phyloP scores from a whole-genome alignment of 2,888 invertebrate genomes.

The Torymus texanus region DNA sequence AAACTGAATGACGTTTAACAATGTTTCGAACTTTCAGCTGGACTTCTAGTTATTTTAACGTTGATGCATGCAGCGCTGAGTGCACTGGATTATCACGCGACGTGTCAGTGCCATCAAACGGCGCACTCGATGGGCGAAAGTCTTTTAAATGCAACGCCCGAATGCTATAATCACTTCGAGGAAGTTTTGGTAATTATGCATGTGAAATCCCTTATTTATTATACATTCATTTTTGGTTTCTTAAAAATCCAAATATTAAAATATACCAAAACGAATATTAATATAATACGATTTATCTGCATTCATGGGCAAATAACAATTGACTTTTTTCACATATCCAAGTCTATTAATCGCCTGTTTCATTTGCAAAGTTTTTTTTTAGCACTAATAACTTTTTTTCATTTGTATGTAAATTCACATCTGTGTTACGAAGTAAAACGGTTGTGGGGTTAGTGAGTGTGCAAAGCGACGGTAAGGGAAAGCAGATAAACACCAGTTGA shows the following conservation, averaged over 20 bases:
- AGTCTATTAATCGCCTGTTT: too few species aligned
- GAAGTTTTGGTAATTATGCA: conserved; percentile 66
- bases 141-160: conserved; percentile 66
- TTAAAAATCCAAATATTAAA: too few species aligned
- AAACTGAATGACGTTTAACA: too few species aligned
- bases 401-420: too few species aligned
- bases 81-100: conserved; percentile 61
- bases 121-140: conserved; percentile 69
- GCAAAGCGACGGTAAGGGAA: too few species aligned
- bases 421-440: too few species aligned
- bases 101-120: conserved; percentile 59
- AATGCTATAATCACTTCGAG: conserved; percentile 69
- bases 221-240: too few species aligned
- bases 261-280: not conserved
- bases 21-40: conserved; percentile 61
- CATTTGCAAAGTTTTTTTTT: too few species aligned
- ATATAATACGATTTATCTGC: not conserved
- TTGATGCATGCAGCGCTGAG: conserved; percentile 66
- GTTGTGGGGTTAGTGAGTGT: too few species aligned
- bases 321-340: not conserved
- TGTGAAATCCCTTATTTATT: not conserved
- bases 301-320: not conserved
- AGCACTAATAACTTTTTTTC: too few species aligned
- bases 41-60: conserved; percentile 66
- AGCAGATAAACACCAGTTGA: too few species aligned